Evolutionary conservation across 2,797 vertebrate species (phyloP).

Genomic region (Florisuga fusca): DNA sequence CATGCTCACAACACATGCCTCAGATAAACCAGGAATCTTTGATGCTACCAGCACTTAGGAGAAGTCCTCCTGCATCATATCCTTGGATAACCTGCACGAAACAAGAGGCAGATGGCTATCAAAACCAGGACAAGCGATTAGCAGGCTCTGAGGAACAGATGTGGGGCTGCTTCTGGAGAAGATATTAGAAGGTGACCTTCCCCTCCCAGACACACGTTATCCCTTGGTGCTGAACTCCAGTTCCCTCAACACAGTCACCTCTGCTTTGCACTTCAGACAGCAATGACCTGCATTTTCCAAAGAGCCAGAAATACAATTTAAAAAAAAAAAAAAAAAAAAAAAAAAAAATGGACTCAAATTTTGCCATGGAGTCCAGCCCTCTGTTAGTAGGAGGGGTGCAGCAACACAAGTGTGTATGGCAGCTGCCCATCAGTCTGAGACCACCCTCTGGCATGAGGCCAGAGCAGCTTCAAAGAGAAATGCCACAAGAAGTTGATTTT

Average conservation of each 20-base stretch:
- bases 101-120: neutral
- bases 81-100: constrained; percentile 20
- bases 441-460: constrained; percentile 44
- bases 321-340: fast-evolving
- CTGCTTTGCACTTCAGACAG: neutral
- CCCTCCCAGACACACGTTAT: fast-evolving
- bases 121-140: neutral
- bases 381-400: constrained; percentile 8
- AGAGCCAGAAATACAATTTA: neutral
- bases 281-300: neutral
- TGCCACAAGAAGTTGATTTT: constrained; percentile 64
- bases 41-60: neutral
- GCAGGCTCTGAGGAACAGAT: neutral
- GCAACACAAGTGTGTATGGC: neutral
- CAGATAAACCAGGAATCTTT: neutral
- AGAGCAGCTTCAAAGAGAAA: constrained; percentile 68
- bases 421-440: constrained; percentile 43
- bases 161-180: neutral
- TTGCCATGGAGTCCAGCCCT: neutral
- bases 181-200: neutral
- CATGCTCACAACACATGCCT: neutral
- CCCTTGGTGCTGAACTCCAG: neutral
- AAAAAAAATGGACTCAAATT: neutral
- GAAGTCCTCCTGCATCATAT: neutral
- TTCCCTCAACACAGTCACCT: neutral